Base-by-base conservation (phyloP, 35 echinoderm and acorn worm species). In the Apostichopus parvimensis region DNA sequence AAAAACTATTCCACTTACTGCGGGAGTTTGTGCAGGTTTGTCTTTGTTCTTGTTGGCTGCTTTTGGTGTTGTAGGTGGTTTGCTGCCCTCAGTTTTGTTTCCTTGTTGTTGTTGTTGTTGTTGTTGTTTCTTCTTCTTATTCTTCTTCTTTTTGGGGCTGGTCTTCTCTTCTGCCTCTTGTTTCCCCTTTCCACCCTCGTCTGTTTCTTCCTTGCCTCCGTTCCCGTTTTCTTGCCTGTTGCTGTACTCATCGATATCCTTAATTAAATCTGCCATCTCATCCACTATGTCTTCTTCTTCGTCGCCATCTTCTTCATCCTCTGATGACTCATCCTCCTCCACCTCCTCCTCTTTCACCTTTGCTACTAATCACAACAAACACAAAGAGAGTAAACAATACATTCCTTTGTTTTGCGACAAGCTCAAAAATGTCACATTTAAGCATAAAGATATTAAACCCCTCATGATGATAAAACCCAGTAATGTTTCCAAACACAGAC, bases 111-210 rank as follows among this genome's bases (percentile, higher is more conserved):
- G 2, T 6, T 80, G 12, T 34, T 80, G 9, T 26, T 80, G 20
- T 80, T 80, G 20, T 80, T 80, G 24, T 53, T 80, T 80, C 53
- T 80, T 80, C 78, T 80, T 80, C 15, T 80, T 80, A 14, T 34
- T 80, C 26, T 80, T 80, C 83, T 86, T 57, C 83, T 86, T 57
- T 15, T 20, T 65, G 1, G 54, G 17, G 9, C 2, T 65, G 54
- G 59, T 86, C 6, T 86, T 9, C 83, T 86, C 54, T 45, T 4
- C 34, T 45, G 2, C 34, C 2, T 45, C 34, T 45, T 45, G 34
- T 45, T 45, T 45, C 15, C 0, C 55, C 15, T 85, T 21, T 53
- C 55, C n/a, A 56, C 52, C 9, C 59, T 23, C 55, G 17, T 53
- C 45, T 45, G 34, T 45, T 55, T 57, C 55, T 57, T 86, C 55